Percentiles rank a stretch among this genome's conserved stretches.
phyloP scores from a whole-genome alignment of 2,888 invertebrate genomes.

The Drosophila helvetica region DNA sequence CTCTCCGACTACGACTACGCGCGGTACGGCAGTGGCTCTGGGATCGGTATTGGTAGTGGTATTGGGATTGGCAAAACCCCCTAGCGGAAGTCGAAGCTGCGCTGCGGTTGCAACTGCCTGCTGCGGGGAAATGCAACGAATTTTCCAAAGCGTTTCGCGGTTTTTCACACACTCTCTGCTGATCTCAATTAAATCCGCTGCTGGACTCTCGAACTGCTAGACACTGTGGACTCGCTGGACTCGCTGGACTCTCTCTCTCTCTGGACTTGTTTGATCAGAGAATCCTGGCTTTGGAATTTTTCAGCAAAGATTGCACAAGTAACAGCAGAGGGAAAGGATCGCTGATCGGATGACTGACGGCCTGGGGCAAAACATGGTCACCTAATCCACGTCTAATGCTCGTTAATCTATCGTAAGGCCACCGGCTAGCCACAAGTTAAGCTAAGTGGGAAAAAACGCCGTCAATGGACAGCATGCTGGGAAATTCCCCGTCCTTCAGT shows the following conservation, averaged over 20 bases:
- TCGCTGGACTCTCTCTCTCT: constrained; percentile 25
- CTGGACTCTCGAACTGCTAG: constrained; percentile 4
- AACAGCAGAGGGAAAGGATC: constrained; percentile 26
- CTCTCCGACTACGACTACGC: constrained; percentile 7
- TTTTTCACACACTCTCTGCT: constrained; percentile 68
- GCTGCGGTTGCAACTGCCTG: constrained; percentile 49
- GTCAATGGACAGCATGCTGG: constrained; percentile 68
- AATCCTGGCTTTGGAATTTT: constrained; percentile 74
- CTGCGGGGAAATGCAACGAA: constrained; percentile 35
- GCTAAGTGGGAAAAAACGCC: constrained; percentile 74
- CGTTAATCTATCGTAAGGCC: constrained; percentile 64
- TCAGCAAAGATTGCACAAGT: constrained; percentile 76
- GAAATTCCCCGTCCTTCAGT: constrained; percentile 60
- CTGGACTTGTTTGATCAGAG: constrained; percentile 69
- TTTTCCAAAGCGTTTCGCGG: constrained; percentile 62
- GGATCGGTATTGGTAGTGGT: constrained; percentile 12
- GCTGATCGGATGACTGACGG: constrained; percentile 15
- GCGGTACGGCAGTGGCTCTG: constrained; percentile 39
- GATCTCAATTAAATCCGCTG: constrained; percentile 75
- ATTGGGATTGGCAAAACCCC: constrained; percentile 63
- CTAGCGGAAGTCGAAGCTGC: constrained; percentile 64
- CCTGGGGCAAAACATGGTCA: constrained; percentile 59
- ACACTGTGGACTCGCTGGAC: constrained; percentile 17
- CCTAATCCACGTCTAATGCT: constrained; percentile 68
- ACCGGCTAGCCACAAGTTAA: constrained; percentile 62